These are phyloP conservation scores for Dermolepida albohirtum DNA, from an alignment of 2,888 invertebrate genomes.

Conservation along the genomic window DNA sequence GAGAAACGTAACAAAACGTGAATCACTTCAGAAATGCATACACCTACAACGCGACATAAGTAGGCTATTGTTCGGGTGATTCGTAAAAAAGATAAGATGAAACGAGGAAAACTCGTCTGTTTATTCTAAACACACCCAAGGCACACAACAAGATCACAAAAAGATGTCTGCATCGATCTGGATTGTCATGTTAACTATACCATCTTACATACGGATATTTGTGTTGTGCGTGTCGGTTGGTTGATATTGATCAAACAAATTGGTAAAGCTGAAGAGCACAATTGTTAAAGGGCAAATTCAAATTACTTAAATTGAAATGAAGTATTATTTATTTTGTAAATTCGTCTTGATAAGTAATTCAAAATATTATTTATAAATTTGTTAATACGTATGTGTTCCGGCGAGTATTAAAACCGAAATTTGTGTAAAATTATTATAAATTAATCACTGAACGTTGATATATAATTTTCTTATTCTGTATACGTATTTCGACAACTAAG, in stretches of 20 bases:
- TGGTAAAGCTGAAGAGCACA: neutral
- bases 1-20: constrained; percentile 26
- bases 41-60: constrained; percentile 44
- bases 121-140: constrained; percentile 44
- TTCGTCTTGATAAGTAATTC: too few relatives aligned
- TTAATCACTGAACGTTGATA: too few relatives aligned
- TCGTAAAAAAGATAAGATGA: constrained; percentile 47
- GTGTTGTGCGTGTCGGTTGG: neutral
- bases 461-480: too few relatives aligned
- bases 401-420: too few relatives aligned
- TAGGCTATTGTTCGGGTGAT: constrained; percentile 47
- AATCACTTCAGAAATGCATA: constrained; percentile 44
- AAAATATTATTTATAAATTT: too few relatives aligned
- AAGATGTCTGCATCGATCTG: constrained; percentile 14
- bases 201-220: neutral
- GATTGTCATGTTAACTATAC: constrained; percentile 9
- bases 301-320: too few relatives aligned
- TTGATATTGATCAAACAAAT: constrained; percentile 2
- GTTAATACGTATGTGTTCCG: too few relatives aligned
- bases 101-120: constrained; percentile 44
- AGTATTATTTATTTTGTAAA: too few relatives aligned
- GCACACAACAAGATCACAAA: constrained; percentile 22
- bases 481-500: too few relatives aligned
- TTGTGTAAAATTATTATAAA: too few relatives aligned
- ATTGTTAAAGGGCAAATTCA: neutral